Evolutionary conservation across 92 coral and sea anemone species (phyloP).

Genomic region (Siderastrea radians): DNA sequence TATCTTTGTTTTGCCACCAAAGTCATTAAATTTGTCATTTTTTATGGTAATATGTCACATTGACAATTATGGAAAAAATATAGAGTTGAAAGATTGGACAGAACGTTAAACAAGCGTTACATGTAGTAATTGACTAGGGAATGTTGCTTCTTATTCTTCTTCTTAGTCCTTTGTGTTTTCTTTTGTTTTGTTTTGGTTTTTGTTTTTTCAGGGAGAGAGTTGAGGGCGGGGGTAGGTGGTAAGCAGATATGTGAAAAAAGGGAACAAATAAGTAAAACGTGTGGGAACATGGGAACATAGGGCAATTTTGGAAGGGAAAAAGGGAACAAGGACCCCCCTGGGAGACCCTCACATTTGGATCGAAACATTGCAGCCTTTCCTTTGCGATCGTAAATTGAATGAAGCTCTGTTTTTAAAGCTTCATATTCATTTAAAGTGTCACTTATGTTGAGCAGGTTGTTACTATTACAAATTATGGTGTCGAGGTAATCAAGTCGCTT

Average conservation of each 20-base stretch:
- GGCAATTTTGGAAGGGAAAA: slow-evolving; percentile 10
- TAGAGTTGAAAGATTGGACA: too few relatives aligned
- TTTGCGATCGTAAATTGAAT: neutral
- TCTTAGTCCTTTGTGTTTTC: neutral
- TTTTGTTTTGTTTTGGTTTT: neutral
- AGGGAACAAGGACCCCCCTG: neutral
- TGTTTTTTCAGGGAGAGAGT: slow-evolving; percentile 4
- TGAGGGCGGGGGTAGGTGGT: slow-evolving; percentile 13
- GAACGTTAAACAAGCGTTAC: too few relatives aligned
- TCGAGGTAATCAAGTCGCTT: neutral
- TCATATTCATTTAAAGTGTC: neutral
- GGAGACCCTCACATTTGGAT: slow-evolving; percentile 1
- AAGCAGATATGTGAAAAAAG: slow-evolving; percentile 4
- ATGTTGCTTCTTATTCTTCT: too few relatives aligned
- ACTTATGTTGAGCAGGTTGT: neutral
- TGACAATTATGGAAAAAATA: too few relatives aligned
- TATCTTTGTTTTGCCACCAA: too few relatives aligned
- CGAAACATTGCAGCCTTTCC: neutral
- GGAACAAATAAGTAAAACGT: slow-evolving; percentile 23
- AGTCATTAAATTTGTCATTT: too few relatives aligned
- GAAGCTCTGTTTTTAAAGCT: neutral
- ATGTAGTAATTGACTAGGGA: too few relatives aligned
- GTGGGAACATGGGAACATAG: slow-evolving; percentile 18
- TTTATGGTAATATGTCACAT: too few relatives aligned
- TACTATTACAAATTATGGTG: neutral